A percentile compares a stretch with the other conserved stretches of the same genome.
Conservation (phyloP, 2,797 vertebrate species). For the Crenichthys baileyi region DNA sequence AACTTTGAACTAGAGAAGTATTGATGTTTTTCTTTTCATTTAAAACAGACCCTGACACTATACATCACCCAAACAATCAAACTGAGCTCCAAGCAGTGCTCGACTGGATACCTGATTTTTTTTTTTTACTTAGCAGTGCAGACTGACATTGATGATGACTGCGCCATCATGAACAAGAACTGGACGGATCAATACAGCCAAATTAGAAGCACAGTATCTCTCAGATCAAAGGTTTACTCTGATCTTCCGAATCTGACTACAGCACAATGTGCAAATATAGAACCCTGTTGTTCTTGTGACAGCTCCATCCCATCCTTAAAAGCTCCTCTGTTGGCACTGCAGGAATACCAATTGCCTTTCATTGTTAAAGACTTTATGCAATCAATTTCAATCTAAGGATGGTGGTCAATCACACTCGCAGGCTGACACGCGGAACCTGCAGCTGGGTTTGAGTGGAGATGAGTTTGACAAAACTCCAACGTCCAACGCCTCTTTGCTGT, state of each 20-base stretch:
- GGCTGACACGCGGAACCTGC: slow-evolving; percentile 53
- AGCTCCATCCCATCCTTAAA: slow-evolving; percentile 59
- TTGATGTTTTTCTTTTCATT: slow-evolving; percentile 18
- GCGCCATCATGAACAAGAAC: slow-evolving; percentile 53
- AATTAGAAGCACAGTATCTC: slow-evolving; percentile 70
- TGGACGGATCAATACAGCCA: slow-evolving; percentile 69
- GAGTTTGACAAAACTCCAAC: slow-evolving; percentile 55
- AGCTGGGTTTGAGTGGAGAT: slow-evolving; percentile 55
- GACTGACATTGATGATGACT: slow-evolving; percentile 67
- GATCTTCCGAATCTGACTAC: slow-evolving; percentile 57
- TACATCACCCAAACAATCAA: slow-evolving; percentile 17
- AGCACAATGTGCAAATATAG: slow-evolving; percentile 67
- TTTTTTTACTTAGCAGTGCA: slow-evolving; percentile 48
- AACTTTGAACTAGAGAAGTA: slow-evolving; percentile 16
- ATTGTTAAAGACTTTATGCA: slow-evolving; percentile 72
- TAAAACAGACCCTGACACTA: slow-evolving; percentile 1
- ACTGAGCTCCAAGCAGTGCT: slow-evolving; percentile 30
- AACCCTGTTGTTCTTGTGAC: slow-evolving; percentile 67
- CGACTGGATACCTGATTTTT: slow-evolving; percentile 37
- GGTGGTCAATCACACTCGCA: slow-evolving; percentile 70
- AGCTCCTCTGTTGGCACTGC: slow-evolving; percentile 31
- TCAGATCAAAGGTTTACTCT: slow-evolving; percentile 64
- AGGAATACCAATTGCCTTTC: slow-evolving; percentile 64
- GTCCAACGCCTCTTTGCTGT: slow-evolving; percentile 30
- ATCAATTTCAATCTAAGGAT: slow-evolving; percentile 79